Base-by-base conservation (phyloP, 1,140 invertebrate genomes). In the Spodoptera frugiperda region DNA sequence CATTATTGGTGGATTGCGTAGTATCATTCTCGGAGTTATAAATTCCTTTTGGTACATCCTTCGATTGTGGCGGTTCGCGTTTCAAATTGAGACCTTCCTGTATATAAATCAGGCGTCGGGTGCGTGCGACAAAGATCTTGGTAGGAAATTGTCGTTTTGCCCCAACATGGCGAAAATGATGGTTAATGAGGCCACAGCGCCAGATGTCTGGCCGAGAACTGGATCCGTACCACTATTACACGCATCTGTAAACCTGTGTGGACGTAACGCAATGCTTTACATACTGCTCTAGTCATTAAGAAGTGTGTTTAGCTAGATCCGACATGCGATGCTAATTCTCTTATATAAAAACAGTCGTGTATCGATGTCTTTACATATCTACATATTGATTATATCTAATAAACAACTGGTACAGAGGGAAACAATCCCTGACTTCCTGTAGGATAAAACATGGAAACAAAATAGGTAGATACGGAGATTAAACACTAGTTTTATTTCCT, bases 1-100 rank as follows among this genome's bases (percentile, higher is more conserved):
- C 71, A 73, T 73, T 72, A 84, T 82, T 79, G 79, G 83, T 82
- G 79, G 83, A 83, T 81, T 78, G 76, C 77, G 51, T 53, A 78
- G 63, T 59, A 76, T 67, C 49, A 81, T 81, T 61, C 51, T 77
- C 39, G 53, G 77, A 67, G 82, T 79, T 82, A 91, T 90, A 87
- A 91, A 89, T 85, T 89, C 84, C 86, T 83, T 86, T 79, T 19
- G 78, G 82, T 81, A 89, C 87, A 91, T 92, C 91, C 91, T 92
- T 87, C 84, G 89, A 91, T 90, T 91, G 91, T 91, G 57, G 59
- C 57, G 25, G 48, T 44, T 75, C 65, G 74, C 81, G 78, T 72
- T 63, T 80, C 82, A 84, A 85, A 87, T 86, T 88, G 83, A 77
- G 68, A 78, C 72, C 85, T 85, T 89, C 87, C 85, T 87, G 85